Evolutionary conservation across 2,113 vertebrate species (phyloP), one percentile per base, ranked within the genome.

Genomic region (Myotis lucifugus): DNA sequence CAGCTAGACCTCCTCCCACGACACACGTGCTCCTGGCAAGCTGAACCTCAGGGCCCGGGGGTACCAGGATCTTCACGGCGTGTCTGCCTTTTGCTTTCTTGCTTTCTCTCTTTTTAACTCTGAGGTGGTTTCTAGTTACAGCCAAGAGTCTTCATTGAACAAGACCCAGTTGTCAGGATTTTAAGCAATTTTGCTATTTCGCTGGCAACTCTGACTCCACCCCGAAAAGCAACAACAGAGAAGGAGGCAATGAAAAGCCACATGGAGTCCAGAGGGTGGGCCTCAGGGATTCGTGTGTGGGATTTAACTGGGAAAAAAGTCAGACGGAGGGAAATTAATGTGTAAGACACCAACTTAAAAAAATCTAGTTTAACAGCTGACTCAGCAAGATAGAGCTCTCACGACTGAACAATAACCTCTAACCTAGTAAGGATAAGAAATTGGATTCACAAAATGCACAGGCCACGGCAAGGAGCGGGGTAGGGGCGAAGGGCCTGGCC

Each of bases 241-340:
- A 8, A 69, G 77, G 73, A 67, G 13, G 25, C 15, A 23, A 66
- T 15, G 40, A 48, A 88, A 77, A 85, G 52, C 21, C 19, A 61
- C 40, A 3, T 1, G 56, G 37, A 42, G 2, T 50, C 32, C 88
- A 78, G 76, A n/a, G n/a, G 27, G 34, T 66, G 17, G 69, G 70
- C 56, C 66, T 85, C 66, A 37, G 50, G 74, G 59, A 66, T 59
- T 6, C 13, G 1, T 12, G 15, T 5, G 14, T 10, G 32, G 46
- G 59, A 81, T 56, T 93, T 50, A 72, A 73, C 76, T 82, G 10
- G 40, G 56, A 27, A 52, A 92, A 34, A 74, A n/a, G 50, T 78
- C 76, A 10, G 54, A 29, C 2, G 12, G 2, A 72, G 64, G 13
- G 13, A 90, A 82, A 76, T n/a, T 46, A 66, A 85, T 5, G n/a